Percentiles rank a stretch among this genome's conserved stretches.
Conservation (phyloP, 2,797 vertebrate genomes). For the Ctenosaura bakeri region DNA sequence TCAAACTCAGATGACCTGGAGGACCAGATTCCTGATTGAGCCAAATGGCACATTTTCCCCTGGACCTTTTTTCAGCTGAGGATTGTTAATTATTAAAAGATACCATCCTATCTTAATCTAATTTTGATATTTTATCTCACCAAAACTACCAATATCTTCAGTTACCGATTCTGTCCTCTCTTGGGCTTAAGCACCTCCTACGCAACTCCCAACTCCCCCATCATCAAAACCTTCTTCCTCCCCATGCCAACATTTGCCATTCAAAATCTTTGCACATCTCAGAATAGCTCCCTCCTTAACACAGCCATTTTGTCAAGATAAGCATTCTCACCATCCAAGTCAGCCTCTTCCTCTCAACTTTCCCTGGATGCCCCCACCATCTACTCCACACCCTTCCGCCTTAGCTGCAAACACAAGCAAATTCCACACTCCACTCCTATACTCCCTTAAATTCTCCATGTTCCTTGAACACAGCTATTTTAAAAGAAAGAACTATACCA, state of each 20-base stretch:
- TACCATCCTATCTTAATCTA: background rate
- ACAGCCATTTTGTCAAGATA: background rate
- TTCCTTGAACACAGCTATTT: background rate
- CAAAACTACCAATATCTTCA: background rate
- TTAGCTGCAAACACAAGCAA: background rate
- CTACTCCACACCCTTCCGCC: background rate
- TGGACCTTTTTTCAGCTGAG: background rate
- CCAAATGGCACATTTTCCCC: background rate
- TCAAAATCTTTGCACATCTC: background rate
- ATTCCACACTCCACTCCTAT: background rate
- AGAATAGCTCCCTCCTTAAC: background rate
- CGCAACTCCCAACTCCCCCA: background rate
- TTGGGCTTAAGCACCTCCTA: background rate
- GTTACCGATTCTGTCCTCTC: background rate
- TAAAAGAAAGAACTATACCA: background rate
- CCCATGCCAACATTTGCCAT: background rate
- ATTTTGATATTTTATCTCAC: background rate
- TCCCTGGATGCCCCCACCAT: background rate
- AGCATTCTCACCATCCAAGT: background rate
- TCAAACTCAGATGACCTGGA: background rate
- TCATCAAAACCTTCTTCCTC: background rate
- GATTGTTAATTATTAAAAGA: background rate
- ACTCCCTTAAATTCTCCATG: background rate
- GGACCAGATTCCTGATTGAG: background rate
- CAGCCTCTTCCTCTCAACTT: background rate